Evolutionary conservation across 2,113 vertebrate genomes (phyloP).

Genomic region (Ictalurus furcatus): DNA sequence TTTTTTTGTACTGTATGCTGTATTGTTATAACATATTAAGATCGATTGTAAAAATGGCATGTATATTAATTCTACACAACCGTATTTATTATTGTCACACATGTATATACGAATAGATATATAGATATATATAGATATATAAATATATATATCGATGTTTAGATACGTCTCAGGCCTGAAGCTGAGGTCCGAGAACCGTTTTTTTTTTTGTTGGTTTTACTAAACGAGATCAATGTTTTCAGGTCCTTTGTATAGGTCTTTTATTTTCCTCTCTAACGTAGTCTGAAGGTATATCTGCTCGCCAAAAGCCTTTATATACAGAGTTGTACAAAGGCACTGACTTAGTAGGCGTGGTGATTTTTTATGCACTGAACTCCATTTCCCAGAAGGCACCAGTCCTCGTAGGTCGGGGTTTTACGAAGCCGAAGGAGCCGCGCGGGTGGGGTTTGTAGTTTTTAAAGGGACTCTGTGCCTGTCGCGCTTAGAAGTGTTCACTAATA

Average conservation of each 20-base stretch:
- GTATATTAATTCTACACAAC: constrained; percentile 45
- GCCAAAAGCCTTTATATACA: constrained; percentile 19
- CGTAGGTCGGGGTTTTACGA: not conserved
- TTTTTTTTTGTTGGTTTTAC: not conserved
- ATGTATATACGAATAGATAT: constrained; percentile 19
- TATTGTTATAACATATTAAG: constrained; percentile 53
- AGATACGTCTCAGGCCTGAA: constrained; percentile 20
- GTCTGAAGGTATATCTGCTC: constrained; percentile 18
- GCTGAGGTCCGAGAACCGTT: not conserved
- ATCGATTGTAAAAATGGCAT: constrained; percentile 64
- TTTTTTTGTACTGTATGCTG: constrained; percentile 41
- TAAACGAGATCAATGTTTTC: constrained; percentile 7
- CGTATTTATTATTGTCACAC: constrained; percentile 38
- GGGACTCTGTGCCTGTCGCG: constrained; percentile 5
- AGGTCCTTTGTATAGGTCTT: constrained; percentile 4
- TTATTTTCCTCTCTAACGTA: constrained; percentile 12
- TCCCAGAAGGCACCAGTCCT: constrained; percentile 30
- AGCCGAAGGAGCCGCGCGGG: not conserved
- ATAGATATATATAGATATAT: constrained; percentile 20
- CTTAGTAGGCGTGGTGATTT: constrained; percentile 25
- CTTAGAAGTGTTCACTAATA: constrained; percentile 22
- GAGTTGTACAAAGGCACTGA: constrained; percentile 43
- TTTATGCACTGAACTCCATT: constrained; percentile 47
- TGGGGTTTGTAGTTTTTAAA: constrained; percentile 27
- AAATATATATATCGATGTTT: constrained; percentile 21